phyloP scores from a whole-genome alignment of 2,888 invertebrate species.

The Phyto melanocephala region DNA sequence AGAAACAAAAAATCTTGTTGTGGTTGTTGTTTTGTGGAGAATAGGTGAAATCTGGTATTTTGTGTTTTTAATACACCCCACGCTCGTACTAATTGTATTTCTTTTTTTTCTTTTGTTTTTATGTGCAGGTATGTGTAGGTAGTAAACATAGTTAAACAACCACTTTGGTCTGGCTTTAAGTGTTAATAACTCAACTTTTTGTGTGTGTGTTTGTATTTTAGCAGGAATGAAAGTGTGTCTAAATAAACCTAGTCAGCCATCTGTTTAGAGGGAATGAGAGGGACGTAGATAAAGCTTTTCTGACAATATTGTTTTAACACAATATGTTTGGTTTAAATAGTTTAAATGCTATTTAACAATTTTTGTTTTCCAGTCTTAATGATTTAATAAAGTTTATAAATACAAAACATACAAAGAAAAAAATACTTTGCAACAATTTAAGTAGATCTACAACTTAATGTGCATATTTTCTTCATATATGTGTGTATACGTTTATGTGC shows the following conservation, averaged over 20 bases:
- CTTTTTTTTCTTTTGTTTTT: neutral
- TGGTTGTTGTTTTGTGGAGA: neutral
- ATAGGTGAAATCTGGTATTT: constrained; percentile 54
- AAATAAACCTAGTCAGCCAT: constrained; percentile 1
- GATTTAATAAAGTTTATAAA: constrained; percentile 58
- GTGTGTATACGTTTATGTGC: neutral
- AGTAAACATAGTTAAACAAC: constrained; percentile 20
- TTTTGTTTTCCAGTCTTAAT: constrained; percentile 41
- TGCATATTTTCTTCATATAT: neutral
- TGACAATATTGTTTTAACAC: constrained; percentile 1
- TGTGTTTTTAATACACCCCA: constrained; percentile 23
- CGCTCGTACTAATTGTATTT: constrained; percentile 37
- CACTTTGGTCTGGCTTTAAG: constrained; percentile 56
- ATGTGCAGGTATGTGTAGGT: neutral
- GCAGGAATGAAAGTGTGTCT: constrained; percentile 22
- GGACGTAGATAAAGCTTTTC: neutral
- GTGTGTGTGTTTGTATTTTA: constrained; percentile 22
- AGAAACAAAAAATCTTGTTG: constrained; percentile 33
- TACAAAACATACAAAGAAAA: neutral
- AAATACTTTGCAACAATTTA: constrained; percentile 23
- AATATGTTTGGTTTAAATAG: constrained; percentile 60
- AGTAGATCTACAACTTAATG: constrained; percentile 2
- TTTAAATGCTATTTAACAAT: constrained; percentile 58
- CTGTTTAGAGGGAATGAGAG: neutral
- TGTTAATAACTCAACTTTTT: constrained; percentile 62